These are phyloP conservation scores for Agrotis ipsilon DNA, from an alignment of 2,888 invertebrate genomes.

Conservation along the genomic window DNA sequence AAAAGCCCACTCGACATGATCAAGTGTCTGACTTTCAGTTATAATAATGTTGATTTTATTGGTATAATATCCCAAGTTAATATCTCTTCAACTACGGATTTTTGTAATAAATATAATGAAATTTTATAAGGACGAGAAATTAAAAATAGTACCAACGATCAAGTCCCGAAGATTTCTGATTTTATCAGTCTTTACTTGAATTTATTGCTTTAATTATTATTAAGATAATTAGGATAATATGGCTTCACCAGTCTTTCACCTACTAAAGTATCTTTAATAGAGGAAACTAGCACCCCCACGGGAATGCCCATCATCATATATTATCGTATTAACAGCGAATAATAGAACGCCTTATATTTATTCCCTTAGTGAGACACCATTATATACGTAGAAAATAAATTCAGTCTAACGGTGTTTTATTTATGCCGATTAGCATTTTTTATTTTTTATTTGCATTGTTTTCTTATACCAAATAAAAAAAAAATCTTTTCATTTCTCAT, in stretches of 20 bases:
- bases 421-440: no score
- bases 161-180: no score
- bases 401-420: background rate
- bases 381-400: background rate
- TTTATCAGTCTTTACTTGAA: background rate
- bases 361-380: background rate
- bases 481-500: no score
- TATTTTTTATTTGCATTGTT: no score
- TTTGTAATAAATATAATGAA: background rate
- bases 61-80: background rate
- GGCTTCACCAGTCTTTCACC: background rate
- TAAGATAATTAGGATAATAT: background rate
- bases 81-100: background rate
- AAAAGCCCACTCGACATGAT: conserved; percentile 68
- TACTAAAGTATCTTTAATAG: background rate
- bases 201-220: background rate
- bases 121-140: background rate
- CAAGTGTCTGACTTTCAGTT: conserved; percentile 62
- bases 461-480: no score
- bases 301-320: background rate
- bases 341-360: conserved; percentile 3
- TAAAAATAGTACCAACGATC: no score
- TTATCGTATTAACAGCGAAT: background rate
- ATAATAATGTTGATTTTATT: conserved; percentile 46
- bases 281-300: background rate